phyloP scores from a whole-genome alignment of 1,140 invertebrate species.

The Bombus huntii region DNA sequence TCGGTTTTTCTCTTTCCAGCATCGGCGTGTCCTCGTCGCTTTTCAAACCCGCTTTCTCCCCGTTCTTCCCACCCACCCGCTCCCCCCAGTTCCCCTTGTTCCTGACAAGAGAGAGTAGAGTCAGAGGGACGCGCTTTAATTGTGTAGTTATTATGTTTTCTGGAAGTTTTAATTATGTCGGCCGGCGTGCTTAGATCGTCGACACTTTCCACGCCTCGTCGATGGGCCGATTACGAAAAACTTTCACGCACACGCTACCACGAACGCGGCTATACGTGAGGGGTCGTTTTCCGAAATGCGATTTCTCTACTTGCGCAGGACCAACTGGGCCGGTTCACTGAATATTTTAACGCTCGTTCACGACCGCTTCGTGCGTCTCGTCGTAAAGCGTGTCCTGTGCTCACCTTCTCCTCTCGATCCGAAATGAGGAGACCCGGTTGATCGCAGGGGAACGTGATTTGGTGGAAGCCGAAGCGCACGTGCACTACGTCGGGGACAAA shows the following conservation, averaged over 20 bases:
- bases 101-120: slow-evolving; percentile 20
- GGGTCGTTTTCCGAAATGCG: neutral
- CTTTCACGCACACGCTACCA: neutral
- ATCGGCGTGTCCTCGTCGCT: neutral
- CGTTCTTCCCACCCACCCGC: slow-evolving; percentile 26
- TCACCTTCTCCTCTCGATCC: neutral
- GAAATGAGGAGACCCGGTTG: too few species aligned
- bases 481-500: neutral
- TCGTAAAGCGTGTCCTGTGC: neutral
- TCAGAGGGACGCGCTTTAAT: slow-evolving; percentile 50
- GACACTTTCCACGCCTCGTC: neutral
- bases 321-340: neutral
- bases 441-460: neutral
- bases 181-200: slow-evolving; percentile 45
- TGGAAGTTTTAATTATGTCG: slow-evolving; percentile 56
- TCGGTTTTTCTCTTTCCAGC: slow-evolving; percentile 30
- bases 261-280: neutral
- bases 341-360: neutral
- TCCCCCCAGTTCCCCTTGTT: slow-evolving; percentile 1
- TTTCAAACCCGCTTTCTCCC: neutral
- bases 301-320: neutral
- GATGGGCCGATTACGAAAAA: slow-evolving; percentile 17
- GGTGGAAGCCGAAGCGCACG: neutral
- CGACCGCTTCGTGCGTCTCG: neutral
- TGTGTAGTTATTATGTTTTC: slow-evolving; percentile 58